A percentile compares a stretch with the other conserved stretches of the same genome.
Evolutionary conservation across 1,140 invertebrate genomes (phyloP).

Genomic region (Diorhabda sublineata): DNA sequence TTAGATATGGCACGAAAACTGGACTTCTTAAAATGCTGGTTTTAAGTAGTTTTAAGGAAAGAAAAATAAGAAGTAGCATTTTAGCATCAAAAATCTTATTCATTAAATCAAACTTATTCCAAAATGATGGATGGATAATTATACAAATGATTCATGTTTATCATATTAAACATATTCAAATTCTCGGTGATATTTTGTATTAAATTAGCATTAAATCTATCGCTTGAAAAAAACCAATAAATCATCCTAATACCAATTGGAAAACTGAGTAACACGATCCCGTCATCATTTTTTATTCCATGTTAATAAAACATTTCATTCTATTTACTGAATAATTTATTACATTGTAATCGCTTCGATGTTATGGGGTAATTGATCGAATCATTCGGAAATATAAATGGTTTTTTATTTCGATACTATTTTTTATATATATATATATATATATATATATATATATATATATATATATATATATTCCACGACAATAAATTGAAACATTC

Average conservation of each 20-base stretch:
- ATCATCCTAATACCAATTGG: conserved; percentile 4
- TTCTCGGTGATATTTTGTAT: too few species aligned
- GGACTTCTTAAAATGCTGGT: too few species aligned
- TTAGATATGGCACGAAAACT: too few species aligned
- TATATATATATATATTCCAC: neutral
- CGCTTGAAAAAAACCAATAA: neutral
- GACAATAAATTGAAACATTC: too few species aligned
- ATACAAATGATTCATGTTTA: too few species aligned
- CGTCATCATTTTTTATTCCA: conserved; percentile 11
- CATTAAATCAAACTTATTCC: too few species aligned
- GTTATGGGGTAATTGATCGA: conserved; percentile 9
- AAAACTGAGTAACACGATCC: neutral
- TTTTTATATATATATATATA: neutral
- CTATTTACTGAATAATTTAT: conserved; percentile 18
- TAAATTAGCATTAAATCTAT: too few species aligned
- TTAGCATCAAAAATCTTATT: too few species aligned
- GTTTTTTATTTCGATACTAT: conserved; percentile 11
- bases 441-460: neutral
- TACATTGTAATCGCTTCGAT: conserved; percentile 7
- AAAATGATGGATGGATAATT: too few species aligned
- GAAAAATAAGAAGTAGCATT: too few species aligned
- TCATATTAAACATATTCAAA: too few species aligned
- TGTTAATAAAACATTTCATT: conserved; percentile 17
- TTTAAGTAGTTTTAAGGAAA: too few species aligned
- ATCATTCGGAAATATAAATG: conserved; percentile 9